Evolutionary conservation across 1,140 invertebrate genomes (phyloP), one percentile per base, ranked within the genome.

Genomic region (Spodoptera frugiperda): DNA sequence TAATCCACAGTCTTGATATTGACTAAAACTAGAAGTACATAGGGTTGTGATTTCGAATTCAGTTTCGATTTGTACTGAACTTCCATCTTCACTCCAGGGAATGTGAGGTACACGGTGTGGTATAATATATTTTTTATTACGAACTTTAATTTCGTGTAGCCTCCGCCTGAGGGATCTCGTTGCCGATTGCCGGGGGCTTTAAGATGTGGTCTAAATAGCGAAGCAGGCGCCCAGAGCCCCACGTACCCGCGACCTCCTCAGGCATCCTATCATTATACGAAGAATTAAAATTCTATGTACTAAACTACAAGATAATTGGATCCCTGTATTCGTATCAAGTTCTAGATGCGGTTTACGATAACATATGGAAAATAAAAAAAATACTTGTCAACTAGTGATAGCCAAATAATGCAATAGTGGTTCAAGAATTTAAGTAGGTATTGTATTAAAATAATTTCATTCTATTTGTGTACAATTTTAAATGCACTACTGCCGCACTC

Each of bases 281-380:
- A 48, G 19, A 65, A 65, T 65, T 67, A 67, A 67, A 67, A 67
- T 14, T 67, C 19, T 67, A 25, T 65, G 12, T 65, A 65, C 17
- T 44, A 46, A 19, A 65, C 61, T 49, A 67, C 19, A 14, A 21
- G 10, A 25, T 25, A 67, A 48, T 67, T 49, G 63, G 9, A 48
- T 12, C 33, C 19, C 12, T 61, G 57, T 39, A 17, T n/a, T 15
- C 9, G 9, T 59, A 15, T 30, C 21, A 30, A 10, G 11, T 1
- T 25, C 30, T n/a, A n/a, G 14, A 30, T 57, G 11, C 14, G 25
- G 0, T 3, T 10, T 57, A 9, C 54, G 8, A 30, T 39, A 30
- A 30, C n/a, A n/a, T n/a, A 39, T 9, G 33, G 33, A 39, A 39
- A 39, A 25, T 25, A 3, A n/a, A n/a, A n/a, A n/a, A n/a, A n/a